Evolutionary conservation across 2,888 invertebrate genomes (phyloP), one percentile per base, ranked within the genome.

Genomic region (Amphipoea oculea): DNA sequence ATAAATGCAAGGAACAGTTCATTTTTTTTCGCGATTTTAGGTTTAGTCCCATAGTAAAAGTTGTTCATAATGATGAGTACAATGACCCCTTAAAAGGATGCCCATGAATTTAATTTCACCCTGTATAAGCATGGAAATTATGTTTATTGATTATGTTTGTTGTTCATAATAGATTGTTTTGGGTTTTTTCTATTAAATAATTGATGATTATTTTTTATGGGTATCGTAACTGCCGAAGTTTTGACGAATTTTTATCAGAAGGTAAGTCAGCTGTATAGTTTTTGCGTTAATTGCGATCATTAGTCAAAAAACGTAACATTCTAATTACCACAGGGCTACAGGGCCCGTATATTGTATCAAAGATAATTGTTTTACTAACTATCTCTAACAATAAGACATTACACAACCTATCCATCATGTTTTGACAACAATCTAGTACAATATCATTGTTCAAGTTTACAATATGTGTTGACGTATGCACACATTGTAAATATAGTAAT

Each of bases 391-490:
- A 73, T 78, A 54, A 68, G 12, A 62, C 48, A 63, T 69, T 63
- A 60, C 48, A 85, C 78, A 74, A 81, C 36, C 81, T 77, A 81
- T 81, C 66, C 51, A 76, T 70, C 29, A 78, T 87, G 83, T 88
- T 87, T 78, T 81, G 79, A 83, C 73, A 86, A 81, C 75, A 75
- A 23, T 3, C 70, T 79, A 81, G 69, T 63, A 67, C 79, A 79
- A 85, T 81, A 81, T 81, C 71, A 86, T 86, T 88, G 88, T 83
- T 36, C n/a, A 42, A 74, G 42, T 81, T 68, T 62, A 83, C 71
- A 81, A 75, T 74, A 77, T 86, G 62, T 77, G 68, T 66, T 79
- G 81, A 76, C 9, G 7, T 66, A 63, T 42, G 66, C 45, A 17
- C 23, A 17, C 74, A 76, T 62, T 48, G 70, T 70, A 71, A 40